Evolutionary conservation across 1,140 invertebrate genomes (phyloP), one percentile per base, ranked within the genome.

Genomic region (Drosophila jambulina): DNA sequence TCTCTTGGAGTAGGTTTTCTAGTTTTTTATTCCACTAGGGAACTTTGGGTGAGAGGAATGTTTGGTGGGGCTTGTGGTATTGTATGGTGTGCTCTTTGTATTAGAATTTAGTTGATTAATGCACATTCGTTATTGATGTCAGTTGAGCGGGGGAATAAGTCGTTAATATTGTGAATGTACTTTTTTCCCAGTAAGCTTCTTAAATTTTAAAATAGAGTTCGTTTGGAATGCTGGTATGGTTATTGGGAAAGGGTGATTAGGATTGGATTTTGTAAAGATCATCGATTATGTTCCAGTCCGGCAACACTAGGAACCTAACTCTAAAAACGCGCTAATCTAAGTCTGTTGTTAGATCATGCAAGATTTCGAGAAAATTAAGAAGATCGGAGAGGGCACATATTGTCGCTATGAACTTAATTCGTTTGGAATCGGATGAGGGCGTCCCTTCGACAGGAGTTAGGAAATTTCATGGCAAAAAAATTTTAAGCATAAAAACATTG

Each of bases 341-440:
- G 62, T 45, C 40, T 29, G 19, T 40, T 12, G 34, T 67, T 77
- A 29, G 46, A 75, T 61, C 4, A 87, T 88, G 84, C 80, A 88
- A 46, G 84, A 88, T 27, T 88, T 88, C 29, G 85, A 88, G 51
- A 88, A 90, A 78, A 88, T 88, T 75, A 85, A 88, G 7, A 88
- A 88, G 76, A 88, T 88, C 23, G 84, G 84, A 6, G 84, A 88
- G 15, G 84, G 84, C 32, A 88, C 84, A 0, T 88, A 88, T 97
- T 80, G 98, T 98, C 17, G 98, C 98, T 17, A 97, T 99, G 96
- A 99, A 99, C 92, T 99, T 98, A 94, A 99, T 99, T 82, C 94
- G 98, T 13, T 93, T 99, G 63, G 98, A 98, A 93, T 96, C 95
- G 78, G 98, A 99, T 93, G 98, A 99, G 94, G 98, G 98, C 38